These are phyloP conservation scores for Pachypsylla venusta DNA, from an alignment of 1,140 invertebrate species.

Conservation along the genomic window DNA sequence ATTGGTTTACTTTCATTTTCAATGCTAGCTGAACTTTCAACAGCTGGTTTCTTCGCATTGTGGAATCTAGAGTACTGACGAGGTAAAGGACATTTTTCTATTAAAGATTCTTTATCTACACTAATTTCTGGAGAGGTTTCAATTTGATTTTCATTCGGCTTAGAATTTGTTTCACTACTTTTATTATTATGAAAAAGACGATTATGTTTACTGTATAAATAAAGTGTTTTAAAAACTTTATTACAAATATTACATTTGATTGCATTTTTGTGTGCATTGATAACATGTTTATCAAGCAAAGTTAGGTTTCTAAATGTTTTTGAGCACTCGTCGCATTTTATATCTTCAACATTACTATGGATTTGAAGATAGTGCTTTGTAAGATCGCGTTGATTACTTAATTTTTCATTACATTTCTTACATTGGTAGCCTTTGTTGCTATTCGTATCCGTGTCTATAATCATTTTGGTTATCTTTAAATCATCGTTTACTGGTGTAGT, in stretches of 20 bases:
- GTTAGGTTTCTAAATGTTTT: background rate
- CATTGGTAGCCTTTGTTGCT: background rate
- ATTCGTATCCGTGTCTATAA: too few relatives aligned
- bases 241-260: conserved; percentile 2
- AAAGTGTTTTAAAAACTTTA: conserved; percentile 5
- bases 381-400: background rate
- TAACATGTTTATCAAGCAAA: conserved; percentile 1
- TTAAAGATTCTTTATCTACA: too few relatives aligned
- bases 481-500: too few relatives aligned
- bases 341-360: background rate
- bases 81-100: too few relatives aligned
- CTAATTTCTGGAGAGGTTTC: too few relatives aligned
- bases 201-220: conserved; percentile 5
- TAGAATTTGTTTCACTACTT: background rate
- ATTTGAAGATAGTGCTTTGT: background rate
- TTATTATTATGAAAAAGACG: conserved; percentile 6
- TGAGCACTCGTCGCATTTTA: conserved; percentile 2
- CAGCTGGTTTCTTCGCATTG: too few relatives aligned
- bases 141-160: background rate
- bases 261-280: background rate
- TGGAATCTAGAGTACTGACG: too few relatives aligned
- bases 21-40: too few relatives aligned
- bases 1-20: too few relatives aligned
- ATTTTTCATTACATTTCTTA: background rate
- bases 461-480: too few relatives aligned